phyloP scores from a whole-genome alignment of 2,888 invertebrate species.

The Drosophila rellima region DNA sequence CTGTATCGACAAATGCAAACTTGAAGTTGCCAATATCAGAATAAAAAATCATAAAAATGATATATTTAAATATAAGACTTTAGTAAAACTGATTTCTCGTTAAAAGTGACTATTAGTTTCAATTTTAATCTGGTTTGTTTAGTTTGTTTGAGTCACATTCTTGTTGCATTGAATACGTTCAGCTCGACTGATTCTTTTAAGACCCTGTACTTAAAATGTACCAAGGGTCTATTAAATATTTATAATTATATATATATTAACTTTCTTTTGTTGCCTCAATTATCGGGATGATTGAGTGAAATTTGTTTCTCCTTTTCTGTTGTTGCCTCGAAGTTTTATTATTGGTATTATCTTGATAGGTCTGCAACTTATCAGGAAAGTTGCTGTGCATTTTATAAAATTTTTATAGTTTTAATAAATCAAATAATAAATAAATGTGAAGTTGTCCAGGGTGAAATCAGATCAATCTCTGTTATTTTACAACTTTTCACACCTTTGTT shows the following conservation, averaged over 20 bases:
- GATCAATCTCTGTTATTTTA: conserved; percentile 1
- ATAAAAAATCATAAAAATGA: background rate
- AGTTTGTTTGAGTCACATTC: background rate
- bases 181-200: background rate
- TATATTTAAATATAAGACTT: background rate
- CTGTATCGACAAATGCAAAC: background rate
- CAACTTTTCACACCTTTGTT: background rate
- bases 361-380: background rate
- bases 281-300: background rate
- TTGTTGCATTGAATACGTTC: background rate
- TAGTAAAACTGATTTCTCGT: background rate
- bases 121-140: background rate
- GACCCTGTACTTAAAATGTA: background rate
- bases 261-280: background rate
- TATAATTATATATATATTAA: background rate
- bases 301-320: background rate
- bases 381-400: background rate
- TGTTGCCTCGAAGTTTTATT: background rate
- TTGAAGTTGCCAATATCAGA: background rate
- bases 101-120: background rate
- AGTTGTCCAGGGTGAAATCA: background rate
- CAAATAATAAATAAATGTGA: background rate
- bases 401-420: background rate
- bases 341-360: background rate
- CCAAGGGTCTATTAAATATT: background rate